A percentile compares a stretch with the other conserved stretches of the same genome.
phyloP scores from a whole-genome alignment of 2,888 invertebrate genomes.

The Scrobipalpa atriplicella region DNA sequence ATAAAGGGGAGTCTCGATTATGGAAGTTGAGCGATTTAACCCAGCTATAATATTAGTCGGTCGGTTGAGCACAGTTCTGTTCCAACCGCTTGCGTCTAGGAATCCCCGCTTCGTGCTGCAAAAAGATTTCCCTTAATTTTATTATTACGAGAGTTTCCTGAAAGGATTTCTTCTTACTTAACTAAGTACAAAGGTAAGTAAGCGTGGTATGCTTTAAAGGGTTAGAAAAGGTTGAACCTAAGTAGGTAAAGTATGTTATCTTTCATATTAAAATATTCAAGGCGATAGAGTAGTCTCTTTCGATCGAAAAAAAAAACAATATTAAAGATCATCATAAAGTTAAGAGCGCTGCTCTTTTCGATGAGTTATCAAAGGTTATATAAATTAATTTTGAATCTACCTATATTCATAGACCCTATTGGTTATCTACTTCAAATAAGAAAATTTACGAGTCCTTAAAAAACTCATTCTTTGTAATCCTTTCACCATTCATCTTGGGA shows the following conservation, averaged over 20 bases:
- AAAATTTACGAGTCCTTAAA: conserved; percentile 44
- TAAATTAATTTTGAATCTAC: too few species aligned
- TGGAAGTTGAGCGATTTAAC: conserved; percentile 26
- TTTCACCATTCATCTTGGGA: conserved; percentile 75
- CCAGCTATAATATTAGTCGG: conserved; percentile 16
- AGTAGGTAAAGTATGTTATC: too few species aligned
- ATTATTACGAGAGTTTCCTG: conserved; percentile 37
- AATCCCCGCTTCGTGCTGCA: neutral
- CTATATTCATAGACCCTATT: too few species aligned
- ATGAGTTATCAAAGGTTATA: too few species aligned
- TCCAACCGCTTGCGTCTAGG: neutral
- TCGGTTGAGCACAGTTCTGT: neutral
- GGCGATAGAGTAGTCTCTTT: too few species aligned
- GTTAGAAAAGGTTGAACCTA: neutral
- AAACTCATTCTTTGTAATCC: conserved; percentile 73
- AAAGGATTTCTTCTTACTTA: conserved; percentile 43
- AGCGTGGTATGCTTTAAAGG: neutral
- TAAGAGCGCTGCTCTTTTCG: too few species aligned
- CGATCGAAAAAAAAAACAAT: too few species aligned
- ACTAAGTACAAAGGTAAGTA: conserved; percentile 8
- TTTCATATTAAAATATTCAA: too few species aligned
- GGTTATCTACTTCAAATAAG: conserved; percentile 39
- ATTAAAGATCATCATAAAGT: too few species aligned
- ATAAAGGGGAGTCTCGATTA: conserved; percentile 1
- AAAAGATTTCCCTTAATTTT: neutral